Base-by-base conservation (phyloP, 1,140 invertebrate species). In the Anagrus nilaparvatae region DNA sequence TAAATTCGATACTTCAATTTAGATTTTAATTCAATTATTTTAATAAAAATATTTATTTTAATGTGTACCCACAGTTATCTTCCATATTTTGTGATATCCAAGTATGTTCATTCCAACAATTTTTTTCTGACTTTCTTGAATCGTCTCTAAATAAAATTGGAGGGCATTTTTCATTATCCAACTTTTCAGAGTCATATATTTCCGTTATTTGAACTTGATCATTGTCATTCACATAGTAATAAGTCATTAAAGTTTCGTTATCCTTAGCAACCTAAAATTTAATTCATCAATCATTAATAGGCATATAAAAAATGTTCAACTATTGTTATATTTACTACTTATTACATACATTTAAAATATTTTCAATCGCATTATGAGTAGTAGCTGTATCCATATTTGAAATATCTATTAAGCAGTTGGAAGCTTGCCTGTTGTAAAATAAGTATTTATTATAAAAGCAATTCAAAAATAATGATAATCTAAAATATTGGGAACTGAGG, bases 191-290 rank as follows among this genome's bases (percentile, higher is more conserved):
- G n/a, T 88, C 84, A 57, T 84, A 90, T 50, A 91, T 88, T 69
- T 91, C 86, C 3, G 85, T 87, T 43, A 91, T 78, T 63, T 86
- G 84, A 51, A 80, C 79, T 69, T 85, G 83, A 60, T 89, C 86
- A 56, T 86, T 78, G 54, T 87, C 81, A 55, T 88, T 82, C 56
- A 86, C 79, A 56, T 92, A 93, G 67, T 93, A 90, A 64, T 87
- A 93, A 1, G 88, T 82, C 72, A 92, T 84, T 2, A 91, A 64
- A 5, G 87, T 81, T 50, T 94, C 89, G 59, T 90, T 83, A 48
- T 90, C 80, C 23, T 81, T 71, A 6, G 87, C 85, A 37, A 84
- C 80, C 65, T 65, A 18, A 10, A 44, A 54, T 21, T 34, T 16
- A 31, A 44, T 9, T 31, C 13, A 16, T 5, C 5, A 25, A 25